These are phyloP conservation scores for Acrobasis consociella DNA, from an alignment of 2,888 invertebrate species.

Conservation along the genomic window DNA sequence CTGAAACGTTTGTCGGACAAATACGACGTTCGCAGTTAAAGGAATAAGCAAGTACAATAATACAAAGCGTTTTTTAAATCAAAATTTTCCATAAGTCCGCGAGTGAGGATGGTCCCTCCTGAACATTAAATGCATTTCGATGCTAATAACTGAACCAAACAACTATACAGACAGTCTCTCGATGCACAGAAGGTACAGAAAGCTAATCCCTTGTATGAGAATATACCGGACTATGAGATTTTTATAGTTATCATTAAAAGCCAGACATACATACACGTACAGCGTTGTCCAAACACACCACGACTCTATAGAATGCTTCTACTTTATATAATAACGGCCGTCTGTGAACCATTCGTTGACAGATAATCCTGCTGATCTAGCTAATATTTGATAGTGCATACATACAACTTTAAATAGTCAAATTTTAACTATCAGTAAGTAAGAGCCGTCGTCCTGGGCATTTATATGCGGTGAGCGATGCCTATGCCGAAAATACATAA, in stretches of 20 bases:
- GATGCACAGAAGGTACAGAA: slow-evolving; percentile 62
- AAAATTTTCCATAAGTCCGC: background rate
- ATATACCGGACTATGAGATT: slow-evolving; percentile 67
- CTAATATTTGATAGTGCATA: background rate
- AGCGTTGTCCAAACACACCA: slow-evolving; percentile 72
- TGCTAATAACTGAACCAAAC: slow-evolving; percentile 23
- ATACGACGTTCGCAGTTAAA: no score
- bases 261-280: slow-evolving; percentile 72
- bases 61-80: background rate
- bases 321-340: slow-evolving; percentile 49
- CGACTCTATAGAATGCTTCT: slow-evolving; percentile 73
- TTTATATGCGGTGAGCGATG: no score
- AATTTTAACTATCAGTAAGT: background rate
- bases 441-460: no score
- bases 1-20: no score
- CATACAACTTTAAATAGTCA: background rate
- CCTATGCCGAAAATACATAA: no score
- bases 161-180: slow-evolving; percentile 42
- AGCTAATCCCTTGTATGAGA: slow-evolving; percentile 72
- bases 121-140: slow-evolving; percentile 44
- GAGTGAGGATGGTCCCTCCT: slow-evolving; percentile 7
- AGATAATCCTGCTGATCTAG: background rate
- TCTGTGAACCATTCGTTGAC: slow-evolving; percentile 1
- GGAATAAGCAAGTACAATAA: background rate
- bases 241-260: slow-evolving; percentile 67